These are phyloP conservation scores for Campopleginae sp. DNA, from an alignment of 2,888 invertebrate genomes.

Conservation along the genomic window DNA sequence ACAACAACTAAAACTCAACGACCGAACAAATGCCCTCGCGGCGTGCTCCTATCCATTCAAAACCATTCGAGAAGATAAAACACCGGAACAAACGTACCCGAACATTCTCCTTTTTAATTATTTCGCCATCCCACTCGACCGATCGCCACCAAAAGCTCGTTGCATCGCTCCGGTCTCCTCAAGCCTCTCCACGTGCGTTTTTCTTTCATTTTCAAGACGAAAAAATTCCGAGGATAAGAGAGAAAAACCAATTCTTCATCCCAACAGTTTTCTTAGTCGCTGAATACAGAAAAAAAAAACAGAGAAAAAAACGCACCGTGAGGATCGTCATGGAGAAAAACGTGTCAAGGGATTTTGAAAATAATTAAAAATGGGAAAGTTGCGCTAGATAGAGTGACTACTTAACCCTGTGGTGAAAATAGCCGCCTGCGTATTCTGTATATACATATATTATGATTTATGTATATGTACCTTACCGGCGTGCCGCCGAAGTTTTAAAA, in stretches of 20 bases:
- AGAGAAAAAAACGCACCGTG: constrained; percentile 22
- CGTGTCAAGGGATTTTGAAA: constrained; percentile 5
- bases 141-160: not conserved
- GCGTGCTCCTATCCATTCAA: constrained; percentile 34
- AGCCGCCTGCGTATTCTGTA: constrained; percentile 71
- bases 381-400: constrained; percentile 62
- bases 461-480: constrained; percentile 70
- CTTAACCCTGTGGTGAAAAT: constrained; percentile 67
- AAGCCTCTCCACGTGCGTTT: not conserved
- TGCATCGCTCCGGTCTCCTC: not conserved
- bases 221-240: not conserved
- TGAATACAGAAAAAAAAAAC: constrained; percentile 1
- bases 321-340: constrained; percentile 18
- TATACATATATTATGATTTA: constrained; percentile 77
- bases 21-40: constrained; percentile 42
- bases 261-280: constrained; percentile 4
- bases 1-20: constrained; percentile 4
- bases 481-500: constrained; percentile 57
- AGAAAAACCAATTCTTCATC: constrained; percentile 47
- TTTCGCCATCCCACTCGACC: constrained; percentile 14
- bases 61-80: constrained; percentile 11
- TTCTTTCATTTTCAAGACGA: not conserved
- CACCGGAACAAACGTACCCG: constrained; percentile 9
- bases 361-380: constrained; percentile 41
- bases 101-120: constrained; percentile 26